phyloP scores from a whole-genome alignment of 2,113 vertebrate species.

The Ammodytes marinus region DNA sequence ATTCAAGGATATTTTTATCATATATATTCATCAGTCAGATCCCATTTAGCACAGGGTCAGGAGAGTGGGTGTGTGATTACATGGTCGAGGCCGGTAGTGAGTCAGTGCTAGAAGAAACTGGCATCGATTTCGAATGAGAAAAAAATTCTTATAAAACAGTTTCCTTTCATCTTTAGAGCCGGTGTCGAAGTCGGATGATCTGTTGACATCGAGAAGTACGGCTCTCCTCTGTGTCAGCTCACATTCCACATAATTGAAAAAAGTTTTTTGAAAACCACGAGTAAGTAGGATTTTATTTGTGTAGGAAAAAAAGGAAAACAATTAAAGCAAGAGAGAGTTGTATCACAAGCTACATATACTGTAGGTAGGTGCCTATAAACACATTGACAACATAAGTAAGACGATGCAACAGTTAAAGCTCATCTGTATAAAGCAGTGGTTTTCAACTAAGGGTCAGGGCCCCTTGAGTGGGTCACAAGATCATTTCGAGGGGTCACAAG shows the following conservation, averaged over 20 bases:
- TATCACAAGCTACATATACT: too few species aligned
- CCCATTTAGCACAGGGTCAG: conserved; percentile 48
- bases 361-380: too few species aligned
- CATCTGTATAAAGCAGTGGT: too few species aligned
- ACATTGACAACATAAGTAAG: too few species aligned
- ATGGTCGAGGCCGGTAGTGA: conserved; percentile 19
- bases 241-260: background rate
- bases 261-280: too few species aligned
- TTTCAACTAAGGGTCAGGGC: too few species aligned
- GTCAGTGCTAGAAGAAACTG: conserved; percentile 16
- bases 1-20: conserved; percentile 51
- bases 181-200: background rate
- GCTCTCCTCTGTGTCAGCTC: background rate
- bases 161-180: background rate
- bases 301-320: too few species aligned
- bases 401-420: too few species aligned
- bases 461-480: too few species aligned
- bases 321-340: too few species aligned
- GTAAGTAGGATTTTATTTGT: too few species aligned
- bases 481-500: too few species aligned
- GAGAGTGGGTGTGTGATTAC: conserved; percentile 43
- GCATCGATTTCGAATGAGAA: conserved; percentile 11
- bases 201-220: background rate
- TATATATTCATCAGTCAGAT: conserved; percentile 46
- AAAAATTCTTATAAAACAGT: background rate